Conservation (phyloP, 2,797 vertebrate genomes). For the Lagorchestes hirsutus region DNA sequence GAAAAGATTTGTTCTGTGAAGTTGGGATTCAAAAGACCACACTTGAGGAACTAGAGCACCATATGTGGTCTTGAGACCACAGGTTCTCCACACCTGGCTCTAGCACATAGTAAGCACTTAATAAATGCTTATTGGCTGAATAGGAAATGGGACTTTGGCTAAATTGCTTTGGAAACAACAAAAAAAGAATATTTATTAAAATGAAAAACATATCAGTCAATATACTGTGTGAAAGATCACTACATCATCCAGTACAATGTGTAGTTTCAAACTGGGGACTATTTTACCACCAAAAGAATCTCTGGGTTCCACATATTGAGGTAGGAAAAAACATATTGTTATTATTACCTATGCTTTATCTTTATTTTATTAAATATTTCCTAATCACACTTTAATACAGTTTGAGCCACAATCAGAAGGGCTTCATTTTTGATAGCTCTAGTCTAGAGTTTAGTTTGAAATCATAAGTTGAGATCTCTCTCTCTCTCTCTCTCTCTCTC, state of each 20-base stretch:
- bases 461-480: not conserved
- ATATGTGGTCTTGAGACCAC: too few species aligned
- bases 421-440: not conserved
- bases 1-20: too few species aligned
- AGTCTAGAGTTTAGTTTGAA: not conserved
- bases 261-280: not conserved
- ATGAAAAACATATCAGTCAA: not conserved
- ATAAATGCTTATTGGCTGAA: not conserved
- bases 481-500: too few species aligned
- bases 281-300: not conserved
- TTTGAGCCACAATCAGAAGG: not conserved
- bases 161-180: constrained; percentile 1
- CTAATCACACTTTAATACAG: not conserved
- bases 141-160: not conserved
- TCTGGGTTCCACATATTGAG: not conserved
- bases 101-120: not conserved
- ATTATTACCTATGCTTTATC: not conserved
- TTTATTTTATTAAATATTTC: not conserved
- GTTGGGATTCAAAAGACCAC: too few species aligned
- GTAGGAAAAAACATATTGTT: not conserved
- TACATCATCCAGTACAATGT: not conserved
- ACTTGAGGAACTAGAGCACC: too few species aligned
- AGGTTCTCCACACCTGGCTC: not conserved
- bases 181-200: not conserved
- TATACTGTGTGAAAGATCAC: not conserved